Evolutionary conservation across 1,140 invertebrate genomes (phyloP), one percentile per base, ranked within the genome.

Genomic region (Eriocheir sinensis): DNA sequence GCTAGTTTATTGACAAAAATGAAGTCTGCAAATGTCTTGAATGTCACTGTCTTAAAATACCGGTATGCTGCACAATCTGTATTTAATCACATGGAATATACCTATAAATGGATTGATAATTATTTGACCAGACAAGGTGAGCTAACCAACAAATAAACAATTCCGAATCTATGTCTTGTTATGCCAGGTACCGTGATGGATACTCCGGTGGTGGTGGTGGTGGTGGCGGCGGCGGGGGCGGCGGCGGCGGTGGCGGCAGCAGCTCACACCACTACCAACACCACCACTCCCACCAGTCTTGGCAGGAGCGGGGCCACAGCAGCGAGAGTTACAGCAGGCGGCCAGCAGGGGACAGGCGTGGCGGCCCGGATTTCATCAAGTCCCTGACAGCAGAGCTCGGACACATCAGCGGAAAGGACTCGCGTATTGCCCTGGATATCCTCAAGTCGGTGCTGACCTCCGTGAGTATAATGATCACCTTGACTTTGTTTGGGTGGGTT

Each of bases 321-420:
- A 72, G 1, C 21, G 60, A 72, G 60, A n/a, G 6, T 3, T 72
- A 72, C 60, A 72, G 48, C 88, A 53, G n/a, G 27, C 32, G 88
- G 30, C 12, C 32, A 32, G 53, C 9, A 44, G 21, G 34, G 81
- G 88, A 89, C 21, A 21, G 88, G n/a, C 48, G 53, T 21, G 15
- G n/a, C 6, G 30, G 32, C 3, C 60, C 48, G 72, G 48, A 90
- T 12, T 36, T 90, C 32, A 27, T 60, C 48, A 72, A 32, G 48
- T 72, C 89, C 60, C 27, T 72, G 6, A n/a, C 60, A n/a, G n/a
- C n/a, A n/a, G 60, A 72, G 9, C 53, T 72, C 12, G 83, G 83
- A 4, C 88, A 89, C n/a, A n/a, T 89, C 21, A 90, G 89, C n/a
- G 53, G 89, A 32, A 90, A 72, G 89, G 89, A 90, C 32, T 72